Evolutionary conservation across 2,888 invertebrate genomes (phyloP), one percentile per base, ranked within the genome.

Genomic region (Erebia ligea): DNA sequence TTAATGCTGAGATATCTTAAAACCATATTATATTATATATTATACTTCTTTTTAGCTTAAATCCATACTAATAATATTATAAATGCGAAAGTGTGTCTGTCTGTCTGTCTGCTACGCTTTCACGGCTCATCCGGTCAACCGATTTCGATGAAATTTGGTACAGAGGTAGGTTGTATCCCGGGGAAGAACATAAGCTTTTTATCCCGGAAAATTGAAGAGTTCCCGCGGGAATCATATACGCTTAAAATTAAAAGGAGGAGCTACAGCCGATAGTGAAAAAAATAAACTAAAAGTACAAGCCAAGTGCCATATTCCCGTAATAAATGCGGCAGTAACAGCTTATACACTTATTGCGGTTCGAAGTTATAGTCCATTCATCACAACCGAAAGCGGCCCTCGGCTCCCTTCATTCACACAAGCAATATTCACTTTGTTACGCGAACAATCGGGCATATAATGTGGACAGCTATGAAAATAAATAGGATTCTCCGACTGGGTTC

Each of bases 321-420:
- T 72, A 70, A 72, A 70, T 48, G 11, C 17, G 59, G 72, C 72
- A 68, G 73, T 73, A 76, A 76, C 78, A 67, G 68, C 75, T 73
- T 77, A 75, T 77, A 72, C 74, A 70, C 71, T 76, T 76, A 79
- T 80, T 79, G 77, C 76, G 78, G 78, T 76, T 72, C 74, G 75
- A 72, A 85, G 87, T 92, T 89, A 92, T 89, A 81, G 88, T 86
- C 92, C 86, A 92, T 92, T 92, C 90, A 91, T 86, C 78, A 80
- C 77, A 86, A 89, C 89, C 86, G 86, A 87, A 88, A 84, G 84
- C 76, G 68, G 73, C 78, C 73, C 79, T 76, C 78, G 78, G 81
- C 85, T 83, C 85, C 86, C 84, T 84, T 86, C 90, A 84, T 85
- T 88, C 87, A 88, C 84, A 81, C 83, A 77, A 74, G 78, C 78